Evolutionary conservation across 2,113 vertebrate species (phyloP).

Genomic region (Anseranas semipalmata): DNA sequence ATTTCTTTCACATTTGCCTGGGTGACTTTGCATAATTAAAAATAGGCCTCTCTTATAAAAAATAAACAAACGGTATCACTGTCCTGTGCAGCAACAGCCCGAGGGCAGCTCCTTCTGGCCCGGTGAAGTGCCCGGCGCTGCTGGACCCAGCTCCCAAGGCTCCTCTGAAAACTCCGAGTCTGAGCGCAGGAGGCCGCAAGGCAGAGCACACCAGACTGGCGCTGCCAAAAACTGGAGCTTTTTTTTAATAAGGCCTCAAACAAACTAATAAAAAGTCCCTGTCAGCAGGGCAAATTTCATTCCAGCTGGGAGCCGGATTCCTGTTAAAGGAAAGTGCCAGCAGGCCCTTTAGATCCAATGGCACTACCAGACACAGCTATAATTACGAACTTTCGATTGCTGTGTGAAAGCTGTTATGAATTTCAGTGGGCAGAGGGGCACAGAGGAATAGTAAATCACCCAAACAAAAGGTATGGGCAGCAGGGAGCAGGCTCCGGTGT

Average conservation of each 20-base stretch:
- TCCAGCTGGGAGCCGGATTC: constrained; percentile 63
- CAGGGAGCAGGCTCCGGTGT: constrained; percentile 48
- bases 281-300: constrained; percentile 54
- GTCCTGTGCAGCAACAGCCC: constrained; percentile 35
- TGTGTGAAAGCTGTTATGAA: constrained; percentile 47
- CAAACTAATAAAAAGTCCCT: constrained; percentile 56
- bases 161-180: not conserved
- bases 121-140: not conserved
- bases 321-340: constrained; percentile 61
- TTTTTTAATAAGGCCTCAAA: constrained; percentile 66
- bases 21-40: not conserved
- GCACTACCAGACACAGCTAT: constrained; percentile 45
- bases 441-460: constrained; percentile 64
- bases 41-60: not conserved
- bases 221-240: not conserved
- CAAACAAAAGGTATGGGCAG: constrained; percentile 54
- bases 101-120: not conserved
- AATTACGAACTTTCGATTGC: constrained; percentile 40
- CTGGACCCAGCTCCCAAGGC: not conserved
- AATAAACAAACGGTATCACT: not conserved
- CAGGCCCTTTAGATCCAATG: constrained; percentile 63
- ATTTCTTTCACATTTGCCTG: not conserved
- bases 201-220: rapidly evolving
- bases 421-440: constrained; percentile 60
- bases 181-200: not conserved